phyloP scores from a whole-genome alignment of 2,888 invertebrate species.

The Eugnorisma glareosa region DNA sequence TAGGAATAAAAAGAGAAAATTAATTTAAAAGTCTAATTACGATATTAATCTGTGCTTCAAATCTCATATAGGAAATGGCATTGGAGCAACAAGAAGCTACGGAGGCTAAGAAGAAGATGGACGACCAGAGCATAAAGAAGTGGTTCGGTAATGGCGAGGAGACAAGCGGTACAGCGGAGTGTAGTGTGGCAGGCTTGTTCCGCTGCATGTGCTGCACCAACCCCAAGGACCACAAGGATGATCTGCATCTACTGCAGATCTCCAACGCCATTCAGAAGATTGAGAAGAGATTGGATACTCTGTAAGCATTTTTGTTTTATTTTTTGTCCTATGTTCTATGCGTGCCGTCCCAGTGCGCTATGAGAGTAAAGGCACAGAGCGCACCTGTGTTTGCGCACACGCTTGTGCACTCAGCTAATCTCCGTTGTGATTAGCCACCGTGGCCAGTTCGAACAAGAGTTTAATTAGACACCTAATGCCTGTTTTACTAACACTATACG shows the following conservation, averaged over 20 bases:
- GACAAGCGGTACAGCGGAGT: slow-evolving; percentile 95
- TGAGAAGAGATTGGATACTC: slow-evolving; percentile 93
- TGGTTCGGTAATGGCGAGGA: slow-evolving; percentile 94
- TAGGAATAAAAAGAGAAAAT: background rate
- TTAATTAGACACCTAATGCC: background rate
- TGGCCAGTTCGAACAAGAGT: background rate
- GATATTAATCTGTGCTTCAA: background rate
- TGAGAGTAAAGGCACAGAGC: background rate
- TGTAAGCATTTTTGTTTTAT: slow-evolving; percentile 72
- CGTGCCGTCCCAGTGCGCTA: background rate
- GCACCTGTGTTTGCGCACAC: background rate
- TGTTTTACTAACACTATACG: background rate
- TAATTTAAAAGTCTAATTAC: background rate
- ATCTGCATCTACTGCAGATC: slow-evolving; percentile 95
- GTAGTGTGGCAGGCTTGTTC: slow-evolving; percentile 96
- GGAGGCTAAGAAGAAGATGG: slow-evolving; percentile 95
- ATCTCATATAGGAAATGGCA: slow-evolving; percentile 92
- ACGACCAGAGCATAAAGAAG: slow-evolving; percentile 94
- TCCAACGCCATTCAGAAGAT: slow-evolving; percentile 94
- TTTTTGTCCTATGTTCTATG: background rate
- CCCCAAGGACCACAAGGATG: slow-evolving; percentile 95
- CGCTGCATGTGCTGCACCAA: slow-evolving; percentile 97
- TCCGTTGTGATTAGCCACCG: background rate
- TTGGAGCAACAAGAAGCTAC: slow-evolving; percentile 95
- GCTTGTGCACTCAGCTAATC: background rate